Evolutionary conservation across 2,113 vertebrate species (phyloP).

Genomic region (Neolamprologus caudopunctatus): DNA sequence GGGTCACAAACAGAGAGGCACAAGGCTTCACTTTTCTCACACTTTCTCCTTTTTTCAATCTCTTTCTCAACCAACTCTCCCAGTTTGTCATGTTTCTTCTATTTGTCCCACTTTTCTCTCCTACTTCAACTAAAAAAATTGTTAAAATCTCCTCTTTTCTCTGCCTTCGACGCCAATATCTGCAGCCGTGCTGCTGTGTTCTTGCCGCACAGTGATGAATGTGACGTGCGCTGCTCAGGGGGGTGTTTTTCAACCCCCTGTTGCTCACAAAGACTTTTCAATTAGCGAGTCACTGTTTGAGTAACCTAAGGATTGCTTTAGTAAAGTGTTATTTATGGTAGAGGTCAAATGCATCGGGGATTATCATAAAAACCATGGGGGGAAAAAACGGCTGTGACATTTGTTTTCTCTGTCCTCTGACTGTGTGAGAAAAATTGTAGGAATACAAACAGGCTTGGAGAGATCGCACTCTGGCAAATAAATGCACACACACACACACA

Average conservation of each 20-base stretch:
- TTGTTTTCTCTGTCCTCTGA: constrained; percentile 26
- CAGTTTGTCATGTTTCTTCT: not conserved
- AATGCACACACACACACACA: not conserved
- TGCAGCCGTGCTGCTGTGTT: not conserved
- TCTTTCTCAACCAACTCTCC: not conserved
- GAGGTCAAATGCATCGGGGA: constrained; percentile 53
- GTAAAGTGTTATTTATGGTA: constrained; percentile 42
- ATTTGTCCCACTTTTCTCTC: not conserved
- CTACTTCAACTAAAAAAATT: not conserved
- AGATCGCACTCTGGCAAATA: constrained; percentile 32
- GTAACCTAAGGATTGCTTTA: constrained; percentile 13
- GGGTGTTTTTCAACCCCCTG: constrained; percentile 32
- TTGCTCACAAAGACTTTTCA: constrained; percentile 24
- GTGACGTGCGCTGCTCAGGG: not conserved
- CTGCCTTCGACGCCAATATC: not conserved
- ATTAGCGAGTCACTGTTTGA: constrained; percentile 42
- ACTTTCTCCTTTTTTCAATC: not conserved
- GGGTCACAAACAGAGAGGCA: constrained; percentile 1
- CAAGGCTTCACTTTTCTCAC: not conserved
- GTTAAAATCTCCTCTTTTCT: not conserved
- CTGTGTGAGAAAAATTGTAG: constrained; percentile 37
- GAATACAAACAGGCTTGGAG: constrained; percentile 36
- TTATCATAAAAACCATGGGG: constrained; percentile 20
- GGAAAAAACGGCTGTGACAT: not conserved
- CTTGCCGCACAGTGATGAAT: constrained; percentile 25